phyloP scores from a whole-genome alignment of 2,888 invertebrate genomes.

The Perithous albicinctus region DNA sequence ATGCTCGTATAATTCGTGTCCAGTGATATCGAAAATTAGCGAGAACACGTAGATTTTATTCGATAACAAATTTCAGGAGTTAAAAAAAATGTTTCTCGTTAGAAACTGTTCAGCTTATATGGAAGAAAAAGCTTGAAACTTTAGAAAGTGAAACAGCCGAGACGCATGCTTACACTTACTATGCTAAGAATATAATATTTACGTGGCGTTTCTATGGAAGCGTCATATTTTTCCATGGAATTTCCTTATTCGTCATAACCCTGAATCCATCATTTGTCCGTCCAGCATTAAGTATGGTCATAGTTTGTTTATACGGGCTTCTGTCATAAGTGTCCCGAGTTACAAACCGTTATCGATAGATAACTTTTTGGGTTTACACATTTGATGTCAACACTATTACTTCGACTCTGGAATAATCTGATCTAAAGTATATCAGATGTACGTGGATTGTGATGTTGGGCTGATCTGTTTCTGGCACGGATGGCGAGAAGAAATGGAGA shows the following conservation, averaged over 20 bases:
- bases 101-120: not conserved
- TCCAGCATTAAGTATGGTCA: not conserved
- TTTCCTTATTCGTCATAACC: not conserved
- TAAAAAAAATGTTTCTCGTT: not conserved
- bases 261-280: not conserved
- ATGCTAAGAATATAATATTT: no score
- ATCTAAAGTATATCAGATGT: conserved; percentile 77
- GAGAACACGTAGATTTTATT: not conserved
- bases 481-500: conserved; percentile 23
- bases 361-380: not conserved
- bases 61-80: conserved; percentile 6
- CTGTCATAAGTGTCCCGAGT: not conserved
- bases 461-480: conserved; percentile 56
- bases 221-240: not conserved
- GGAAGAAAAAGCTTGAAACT: not conserved
- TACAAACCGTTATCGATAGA: not conserved
- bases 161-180: no score
- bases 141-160: not conserved
- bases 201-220: no score
- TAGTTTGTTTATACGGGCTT: not conserved
- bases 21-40: conserved; percentile 34
- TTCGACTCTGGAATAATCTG: conserved; percentile 70
- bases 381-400: conserved; percentile 60
- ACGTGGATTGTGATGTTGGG: conserved; percentile 10
- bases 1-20: conserved; percentile 41